phyloP scores from a whole-genome alignment of 2,888 invertebrate species.

The Malthinus seriepunctatus region DNA sequence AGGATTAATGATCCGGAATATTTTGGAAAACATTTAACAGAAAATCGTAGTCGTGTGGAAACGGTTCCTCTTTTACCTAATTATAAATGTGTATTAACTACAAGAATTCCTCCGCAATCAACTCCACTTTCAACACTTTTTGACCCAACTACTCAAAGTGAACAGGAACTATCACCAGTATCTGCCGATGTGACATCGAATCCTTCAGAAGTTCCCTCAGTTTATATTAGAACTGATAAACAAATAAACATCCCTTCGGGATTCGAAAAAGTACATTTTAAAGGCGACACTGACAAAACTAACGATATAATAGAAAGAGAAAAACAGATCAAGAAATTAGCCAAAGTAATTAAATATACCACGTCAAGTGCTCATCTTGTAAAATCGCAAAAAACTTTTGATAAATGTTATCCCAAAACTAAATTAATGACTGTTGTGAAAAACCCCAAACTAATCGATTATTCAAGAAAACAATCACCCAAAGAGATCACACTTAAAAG shows the following conservation, averaged over 20 bases:
- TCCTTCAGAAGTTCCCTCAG: conserved; percentile 9
- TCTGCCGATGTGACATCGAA: background rate
- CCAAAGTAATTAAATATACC: conserved; percentile 15
- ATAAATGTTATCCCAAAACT: background rate
- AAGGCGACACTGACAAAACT: conserved; percentile 15
- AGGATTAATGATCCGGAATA: conserved; percentile 19
- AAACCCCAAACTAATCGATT: background rate
- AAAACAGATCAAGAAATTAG: conserved; percentile 7
- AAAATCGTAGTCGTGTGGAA: conserved; percentile 21
- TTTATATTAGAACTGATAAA: conserved; percentile 13
- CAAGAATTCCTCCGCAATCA: background rate
- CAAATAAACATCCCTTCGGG: conserved; percentile 5
- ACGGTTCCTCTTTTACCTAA: conserved; percentile 26
- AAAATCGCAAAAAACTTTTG: conserved; percentile 8
- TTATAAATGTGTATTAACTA: background rate
- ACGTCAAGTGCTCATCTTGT: conserved; percentile 8
- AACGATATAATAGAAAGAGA: conserved; percentile 6
- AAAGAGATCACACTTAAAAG: too few relatives aligned
- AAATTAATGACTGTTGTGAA: background rate
- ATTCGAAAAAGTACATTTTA: conserved; percentile 18
- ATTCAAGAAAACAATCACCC: too few relatives aligned
- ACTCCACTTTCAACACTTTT: too few relatives aligned
- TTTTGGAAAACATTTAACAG: conserved; percentile 18
- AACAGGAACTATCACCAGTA: background rate
- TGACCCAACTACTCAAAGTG: background rate